Conservation (phyloP, 2,888 invertebrate species). For the Crematogaster levior region DNA sequence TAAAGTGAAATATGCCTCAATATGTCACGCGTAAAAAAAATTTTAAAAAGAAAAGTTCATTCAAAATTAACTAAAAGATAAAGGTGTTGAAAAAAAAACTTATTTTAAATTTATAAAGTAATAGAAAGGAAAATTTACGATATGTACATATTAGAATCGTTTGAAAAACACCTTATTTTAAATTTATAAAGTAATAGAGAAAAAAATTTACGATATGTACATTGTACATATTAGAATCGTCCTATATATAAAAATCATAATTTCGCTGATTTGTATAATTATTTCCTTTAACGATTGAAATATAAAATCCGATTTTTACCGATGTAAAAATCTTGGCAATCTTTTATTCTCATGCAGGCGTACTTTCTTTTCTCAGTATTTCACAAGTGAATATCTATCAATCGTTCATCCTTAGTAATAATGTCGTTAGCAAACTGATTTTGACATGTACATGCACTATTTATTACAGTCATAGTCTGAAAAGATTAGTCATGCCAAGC, state of each 20-base stretch:
- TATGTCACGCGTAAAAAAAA: not conserved
- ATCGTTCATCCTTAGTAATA: slow-evolving; percentile 2
- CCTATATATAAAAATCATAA: not conserved
- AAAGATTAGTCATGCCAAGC: not conserved
- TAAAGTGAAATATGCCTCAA: not conserved
- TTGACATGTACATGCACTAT: slow-evolving; percentile 34
- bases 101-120: not conserved
- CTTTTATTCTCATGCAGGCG: not conserved
- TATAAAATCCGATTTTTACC: not conserved
- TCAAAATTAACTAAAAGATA: not conserved
- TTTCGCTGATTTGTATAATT: not conserved
- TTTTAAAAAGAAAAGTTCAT: not conserved
- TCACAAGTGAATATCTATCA: slow-evolving; percentile 38
- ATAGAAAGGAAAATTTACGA: too few relatives aligned
- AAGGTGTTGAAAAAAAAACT: not conserved
- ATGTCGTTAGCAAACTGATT: slow-evolving; percentile 55
- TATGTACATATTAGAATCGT: too few relatives aligned
- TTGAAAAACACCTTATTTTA: too few relatives aligned
- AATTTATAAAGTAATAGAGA: not conserved
- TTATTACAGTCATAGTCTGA: not conserved
- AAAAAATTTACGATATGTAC: not conserved
- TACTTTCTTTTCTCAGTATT: slow-evolving; percentile 16
- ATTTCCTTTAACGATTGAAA: not conserved
- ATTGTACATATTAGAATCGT: not conserved
- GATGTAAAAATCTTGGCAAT: not conserved